phyloP scores from a whole-genome alignment of 2,797 vertebrate genomes.

The Amazonetta brasiliensis region DNA sequence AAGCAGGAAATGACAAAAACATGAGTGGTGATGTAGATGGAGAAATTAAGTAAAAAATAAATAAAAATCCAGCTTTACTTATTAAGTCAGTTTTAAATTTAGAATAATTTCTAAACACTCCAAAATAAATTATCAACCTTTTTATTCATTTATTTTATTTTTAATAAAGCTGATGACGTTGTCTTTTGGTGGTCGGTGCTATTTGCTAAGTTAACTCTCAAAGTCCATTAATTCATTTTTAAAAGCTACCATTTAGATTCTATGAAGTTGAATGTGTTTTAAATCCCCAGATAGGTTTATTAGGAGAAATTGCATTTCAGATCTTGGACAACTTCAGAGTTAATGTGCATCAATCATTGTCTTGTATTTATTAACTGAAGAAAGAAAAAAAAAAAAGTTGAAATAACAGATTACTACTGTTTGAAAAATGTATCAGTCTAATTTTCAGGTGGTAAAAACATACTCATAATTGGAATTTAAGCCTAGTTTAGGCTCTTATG shows the following conservation, averaged over 20 bases:
- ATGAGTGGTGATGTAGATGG: not conserved
- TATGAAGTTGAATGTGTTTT: not conserved
- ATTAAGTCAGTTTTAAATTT: not conserved
- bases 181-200: not conserved
- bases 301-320: not conserved
- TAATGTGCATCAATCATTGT: not conserved
- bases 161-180: not conserved
- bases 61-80: not conserved
- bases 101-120: not conserved
- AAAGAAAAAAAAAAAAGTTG: not conserved
- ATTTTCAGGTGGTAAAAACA: not conserved
- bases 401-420: not conserved
- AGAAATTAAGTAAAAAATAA: not conserved
- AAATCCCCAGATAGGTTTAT: not conserved
- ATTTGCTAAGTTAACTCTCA: not conserved
- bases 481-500: not conserved
- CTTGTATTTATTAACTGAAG: not conserved
- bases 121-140: not conserved
- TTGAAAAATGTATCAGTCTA: not conserved
- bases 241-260: not conserved
- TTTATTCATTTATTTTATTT: not conserved
- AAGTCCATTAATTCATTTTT: not conserved
- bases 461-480: conserved; percentile 6
- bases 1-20: not conserved
- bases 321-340: not conserved